These are phyloP conservation scores for Rotaria macrura DNA, from an alignment of 2,888 invertebrate genomes.

Conservation along the genomic window DNA sequence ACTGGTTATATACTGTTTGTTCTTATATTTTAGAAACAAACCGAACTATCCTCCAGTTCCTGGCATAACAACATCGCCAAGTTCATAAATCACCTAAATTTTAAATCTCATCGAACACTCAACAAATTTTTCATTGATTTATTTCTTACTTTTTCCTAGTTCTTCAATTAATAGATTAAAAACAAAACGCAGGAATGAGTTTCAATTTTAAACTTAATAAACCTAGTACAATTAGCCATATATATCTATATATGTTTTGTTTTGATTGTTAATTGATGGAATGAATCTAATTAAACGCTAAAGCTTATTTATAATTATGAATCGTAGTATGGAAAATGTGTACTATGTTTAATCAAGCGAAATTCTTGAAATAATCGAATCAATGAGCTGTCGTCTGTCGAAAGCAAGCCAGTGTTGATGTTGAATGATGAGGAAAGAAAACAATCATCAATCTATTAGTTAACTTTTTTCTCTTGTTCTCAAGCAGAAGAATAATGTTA, in stretches of 20 bases:
- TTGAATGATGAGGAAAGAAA: not conserved
- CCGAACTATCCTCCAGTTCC: slow-evolving; percentile 27
- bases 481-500: not conserved
- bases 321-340: not conserved
- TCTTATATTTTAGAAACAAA: slow-evolving; percentile 28
- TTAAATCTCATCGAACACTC: not conserved
- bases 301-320: not conserved
- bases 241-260: not conserved
- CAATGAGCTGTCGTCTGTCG: not conserved
- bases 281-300: not conserved
- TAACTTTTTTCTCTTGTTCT: not conserved
- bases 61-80: not conserved
- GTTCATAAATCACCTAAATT: not conserved
- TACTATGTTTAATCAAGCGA: not conserved
- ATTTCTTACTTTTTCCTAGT: not conserved
- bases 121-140: too few relatives aligned
- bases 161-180: not conserved
- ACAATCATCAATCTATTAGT: not conserved
- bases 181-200: not conserved
- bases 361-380: not conserved
- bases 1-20: too few relatives aligned
- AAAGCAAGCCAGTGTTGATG: not conserved
- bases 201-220: not conserved
- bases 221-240: not conserved
- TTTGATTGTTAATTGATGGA: not conserved